phyloP scores from a whole-genome alignment of 2,113 vertebrate species.

The Corythornis cristatus region DNA sequence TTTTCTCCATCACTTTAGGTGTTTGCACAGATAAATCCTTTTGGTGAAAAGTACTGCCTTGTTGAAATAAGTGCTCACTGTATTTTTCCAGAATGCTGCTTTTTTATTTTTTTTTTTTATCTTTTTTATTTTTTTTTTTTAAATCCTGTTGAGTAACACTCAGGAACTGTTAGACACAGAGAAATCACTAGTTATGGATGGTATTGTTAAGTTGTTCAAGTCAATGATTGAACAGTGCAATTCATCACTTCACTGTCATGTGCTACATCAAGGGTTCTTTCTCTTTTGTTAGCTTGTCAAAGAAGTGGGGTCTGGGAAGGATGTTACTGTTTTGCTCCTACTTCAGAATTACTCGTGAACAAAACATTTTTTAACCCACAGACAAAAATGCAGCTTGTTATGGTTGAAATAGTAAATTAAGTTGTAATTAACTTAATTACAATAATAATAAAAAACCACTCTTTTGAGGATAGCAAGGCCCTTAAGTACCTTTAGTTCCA shows the following conservation, averaged over 20 bases:
- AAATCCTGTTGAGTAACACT: not conserved
- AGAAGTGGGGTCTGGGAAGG: slow-evolving; percentile 37
- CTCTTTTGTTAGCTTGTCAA: slow-evolving; percentile 28
- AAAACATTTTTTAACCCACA: not conserved
- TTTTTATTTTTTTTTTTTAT: not conserved
- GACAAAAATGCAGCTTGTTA: slow-evolving; percentile 4
- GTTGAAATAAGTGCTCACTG: not conserved
- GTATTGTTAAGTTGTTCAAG: slow-evolving; percentile 19
- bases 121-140: not conserved
- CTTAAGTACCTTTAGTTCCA: slow-evolving; percentile 7
- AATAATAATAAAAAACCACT: slow-evolving; percentile 10
- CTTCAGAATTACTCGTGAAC: slow-evolving; percentile 20
- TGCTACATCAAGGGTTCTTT: not conserved
- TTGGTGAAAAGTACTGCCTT: not conserved
- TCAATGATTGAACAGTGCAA: slow-evolving; percentile 10
- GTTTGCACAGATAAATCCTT: slow-evolving; percentile 18
- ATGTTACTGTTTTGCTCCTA: slow-evolving; percentile 7
- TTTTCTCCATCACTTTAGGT: slow-evolving; percentile 24
- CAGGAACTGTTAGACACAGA: not conserved
- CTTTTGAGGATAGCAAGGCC: not conserved
- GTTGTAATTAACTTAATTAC: slow-evolving; percentile 21
- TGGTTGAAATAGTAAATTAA: not conserved
- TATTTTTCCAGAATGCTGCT: not conserved
- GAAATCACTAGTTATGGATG: not conserved
- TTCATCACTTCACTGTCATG: slow-evolving; percentile 27